Conservation (phyloP, 2,888 invertebrate species). For the Cataglyphis livida region DNA sequence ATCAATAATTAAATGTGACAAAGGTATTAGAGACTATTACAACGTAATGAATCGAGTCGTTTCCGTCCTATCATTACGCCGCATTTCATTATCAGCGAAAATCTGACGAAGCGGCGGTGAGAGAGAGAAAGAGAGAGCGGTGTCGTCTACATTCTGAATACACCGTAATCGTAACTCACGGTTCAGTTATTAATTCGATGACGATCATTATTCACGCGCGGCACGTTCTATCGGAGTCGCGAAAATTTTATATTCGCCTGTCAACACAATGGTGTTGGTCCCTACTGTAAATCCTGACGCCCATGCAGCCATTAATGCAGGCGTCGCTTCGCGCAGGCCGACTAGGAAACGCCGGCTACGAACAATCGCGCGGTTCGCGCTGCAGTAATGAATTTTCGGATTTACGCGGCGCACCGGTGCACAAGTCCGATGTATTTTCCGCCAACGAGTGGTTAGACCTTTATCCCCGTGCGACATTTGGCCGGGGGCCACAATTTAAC, state of each 20-base stretch:
- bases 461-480: conserved; percentile 78
- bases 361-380: conserved; percentile 73
- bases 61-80: neutral
- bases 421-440: conserved; percentile 75
- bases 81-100: conserved; percentile 44
- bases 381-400: conserved; percentile 78
- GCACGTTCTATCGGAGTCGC: conserved; percentile 64
- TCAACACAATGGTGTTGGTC: conserved; percentile 70
- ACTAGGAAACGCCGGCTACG: conserved; percentile 56
- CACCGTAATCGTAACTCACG: conserved; percentile 69
- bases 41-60: conserved; percentile 7
- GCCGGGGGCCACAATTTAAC: conserved; percentile 75
- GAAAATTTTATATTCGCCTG: conserved; percentile 76
- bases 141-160: conserved; percentile 67
- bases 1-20: conserved; percentile 24
- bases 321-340: conserved; percentile 59
- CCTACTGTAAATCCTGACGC: conserved; percentile 69
- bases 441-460: conserved; percentile 75
- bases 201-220: conserved; percentile 62
- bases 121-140: neutral
- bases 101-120: conserved; percentile 20
- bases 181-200: conserved; percentile 72
- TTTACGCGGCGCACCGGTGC: conserved; percentile 76
- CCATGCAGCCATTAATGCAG: conserved; percentile 67
- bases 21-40: neutral